These are phyloP conservation scores for Lepidocyrtoides sp. DNA, from an alignment of 2,888 invertebrate genomes.

Conservation along the genomic window DNA sequence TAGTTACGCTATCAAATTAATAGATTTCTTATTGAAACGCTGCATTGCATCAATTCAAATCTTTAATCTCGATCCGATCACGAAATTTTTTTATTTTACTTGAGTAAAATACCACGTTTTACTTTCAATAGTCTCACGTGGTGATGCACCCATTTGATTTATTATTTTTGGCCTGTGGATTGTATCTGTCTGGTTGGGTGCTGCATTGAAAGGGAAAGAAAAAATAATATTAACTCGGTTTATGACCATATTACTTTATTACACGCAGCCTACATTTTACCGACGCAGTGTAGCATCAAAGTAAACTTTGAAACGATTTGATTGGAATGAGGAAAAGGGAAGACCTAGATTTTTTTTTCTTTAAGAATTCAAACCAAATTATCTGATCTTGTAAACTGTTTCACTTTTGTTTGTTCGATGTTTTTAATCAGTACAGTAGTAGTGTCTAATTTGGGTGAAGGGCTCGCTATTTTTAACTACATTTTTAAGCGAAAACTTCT, in stretches of 20 bases:
- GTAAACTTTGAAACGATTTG: neutral
- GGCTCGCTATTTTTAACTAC: constrained; percentile 17
- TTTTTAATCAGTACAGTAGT: neutral
- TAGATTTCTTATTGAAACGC: neutral
- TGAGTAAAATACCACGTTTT: neutral
- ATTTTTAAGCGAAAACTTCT: neutral
- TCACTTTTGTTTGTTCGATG: constrained; percentile 1
- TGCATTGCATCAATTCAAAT: neutral
- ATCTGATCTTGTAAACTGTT: constrained; percentile 10
- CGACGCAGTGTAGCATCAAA: neutral
- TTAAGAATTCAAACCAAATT: neutral
- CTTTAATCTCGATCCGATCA: neutral
- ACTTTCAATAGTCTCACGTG: constrained; percentile 16
- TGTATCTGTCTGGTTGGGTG: neutral
- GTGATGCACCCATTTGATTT: neutral
- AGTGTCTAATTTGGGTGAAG: constrained; percentile 51
- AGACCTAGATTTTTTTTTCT: constrained; percentile 44
- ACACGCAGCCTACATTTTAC: neutral
- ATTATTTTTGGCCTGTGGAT: neutral
- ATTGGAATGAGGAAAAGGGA: constrained; percentile 59
- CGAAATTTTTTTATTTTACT: neutral
- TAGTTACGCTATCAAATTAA: too few species aligned
- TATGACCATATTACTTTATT: neutral
- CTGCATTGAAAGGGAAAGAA: neutral
- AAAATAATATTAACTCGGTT: neutral